Evolutionary conservation across 2,113 vertebrate genomes (phyloP).

Genomic region (Mus musculus): DNA sequence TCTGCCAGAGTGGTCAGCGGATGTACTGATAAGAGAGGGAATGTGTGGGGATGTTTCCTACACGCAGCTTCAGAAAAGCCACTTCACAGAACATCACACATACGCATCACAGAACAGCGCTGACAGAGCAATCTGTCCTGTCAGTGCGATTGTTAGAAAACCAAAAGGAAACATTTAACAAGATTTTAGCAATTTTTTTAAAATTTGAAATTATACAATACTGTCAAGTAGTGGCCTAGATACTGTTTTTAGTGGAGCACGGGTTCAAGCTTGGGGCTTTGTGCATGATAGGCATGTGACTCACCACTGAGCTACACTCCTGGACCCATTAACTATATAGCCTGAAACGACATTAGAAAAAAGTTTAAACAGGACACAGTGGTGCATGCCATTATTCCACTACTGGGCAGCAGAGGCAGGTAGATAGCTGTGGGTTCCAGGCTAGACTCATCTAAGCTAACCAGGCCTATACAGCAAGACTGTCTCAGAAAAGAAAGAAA

Average conservation of each 20-base stretch:
- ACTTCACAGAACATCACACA: no score
- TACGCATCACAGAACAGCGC: not conserved
- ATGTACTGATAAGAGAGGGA: not conserved
- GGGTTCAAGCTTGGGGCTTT: not conserved
- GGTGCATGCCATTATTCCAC: not conserved
- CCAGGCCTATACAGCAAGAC: not conserved
- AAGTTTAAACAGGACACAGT: not conserved
- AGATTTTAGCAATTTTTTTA: slow-evolving; percentile 28
- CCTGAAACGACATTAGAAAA: not conserved
- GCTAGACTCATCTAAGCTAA: not conserved
- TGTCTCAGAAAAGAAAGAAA: not conserved
- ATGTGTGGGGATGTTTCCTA: not conserved
- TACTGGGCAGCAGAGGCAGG: not conserved
- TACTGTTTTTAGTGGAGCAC: not conserved
- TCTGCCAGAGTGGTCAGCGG: not conserved
- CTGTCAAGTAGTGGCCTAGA: not conserved
- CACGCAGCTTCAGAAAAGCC: not conserved
- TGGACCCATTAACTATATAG: not conserved
- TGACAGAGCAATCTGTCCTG: not conserved
- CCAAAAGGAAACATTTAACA: not conserved
- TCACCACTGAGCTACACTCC: not conserved
- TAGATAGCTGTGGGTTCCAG: not conserved
- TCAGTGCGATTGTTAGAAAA: slow-evolving; percentile 46
- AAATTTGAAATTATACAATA: not conserved
- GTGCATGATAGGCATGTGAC: not conserved